Evolutionary conservation across 1,140 invertebrate genomes (phyloP).

Genomic region (Drosophila chauvacae): DNA sequence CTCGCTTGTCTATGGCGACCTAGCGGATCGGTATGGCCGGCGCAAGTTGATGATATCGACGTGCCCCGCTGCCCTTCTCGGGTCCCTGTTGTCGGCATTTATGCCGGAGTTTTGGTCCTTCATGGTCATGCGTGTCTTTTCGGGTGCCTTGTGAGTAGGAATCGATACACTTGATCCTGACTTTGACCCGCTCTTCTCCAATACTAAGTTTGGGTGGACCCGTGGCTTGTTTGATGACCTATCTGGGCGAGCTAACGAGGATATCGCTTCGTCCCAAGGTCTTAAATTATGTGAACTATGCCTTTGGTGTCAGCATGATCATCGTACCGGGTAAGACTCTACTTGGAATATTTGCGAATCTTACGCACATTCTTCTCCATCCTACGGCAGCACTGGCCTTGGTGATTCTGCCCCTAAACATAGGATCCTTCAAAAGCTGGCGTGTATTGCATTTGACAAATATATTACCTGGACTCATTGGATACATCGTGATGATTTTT

Average conservation of each 20-base stretch:
- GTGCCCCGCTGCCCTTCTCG: not conserved
- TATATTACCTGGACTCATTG: conserved; percentile 31
- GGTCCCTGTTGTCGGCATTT: conserved; percentile 20
- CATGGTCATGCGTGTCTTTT: conserved; percentile 20
- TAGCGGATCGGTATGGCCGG: conserved; percentile 47
- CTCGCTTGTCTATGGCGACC: conserved; percentile 26
- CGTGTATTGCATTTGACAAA: conserved; percentile 18
- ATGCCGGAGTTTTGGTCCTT: conserved; percentile 65
- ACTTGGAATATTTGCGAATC: not conserved
- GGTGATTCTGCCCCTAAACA: not conserved
- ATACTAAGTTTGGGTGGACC: conserved; percentile 34
- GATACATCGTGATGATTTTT: not conserved
- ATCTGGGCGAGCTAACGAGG: conserved; percentile 54
- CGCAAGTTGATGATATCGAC: conserved; percentile 39
- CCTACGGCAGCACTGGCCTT: conserved; percentile 15
- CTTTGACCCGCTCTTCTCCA: not conserved
- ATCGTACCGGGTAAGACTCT: conserved; percentile 41
- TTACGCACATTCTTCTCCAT: not conserved
- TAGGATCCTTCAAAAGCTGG: conserved; percentile 18
- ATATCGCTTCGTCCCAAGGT: conserved; percentile 42
- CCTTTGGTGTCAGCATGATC: conserved; percentile 38
- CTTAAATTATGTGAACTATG: conserved; percentile 29
- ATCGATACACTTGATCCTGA: not conserved
- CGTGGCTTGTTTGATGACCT: conserved; percentile 14
- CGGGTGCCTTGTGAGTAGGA: conserved; percentile 41